A percentile compares a stretch with the other conserved stretches of the same genome.
Evolutionary conservation across 2,888 invertebrate genomes (phyloP).

Genomic region (Chesias legatella): DNA sequence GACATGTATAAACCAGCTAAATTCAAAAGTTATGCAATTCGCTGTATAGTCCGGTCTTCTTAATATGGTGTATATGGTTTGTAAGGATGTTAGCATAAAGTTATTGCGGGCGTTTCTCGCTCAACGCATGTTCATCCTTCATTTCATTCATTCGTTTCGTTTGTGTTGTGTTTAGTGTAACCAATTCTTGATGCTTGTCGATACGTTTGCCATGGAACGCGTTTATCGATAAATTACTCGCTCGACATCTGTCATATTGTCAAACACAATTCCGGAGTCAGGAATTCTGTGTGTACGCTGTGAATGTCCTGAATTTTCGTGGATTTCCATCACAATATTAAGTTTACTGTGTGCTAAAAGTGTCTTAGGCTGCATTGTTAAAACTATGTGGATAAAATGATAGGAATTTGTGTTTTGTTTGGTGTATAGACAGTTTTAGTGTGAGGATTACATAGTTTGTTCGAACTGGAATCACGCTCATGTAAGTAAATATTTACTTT

Average conservation of each 20-base stretch:
- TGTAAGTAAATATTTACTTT: slow-evolving; percentile 74
- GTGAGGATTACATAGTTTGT: slow-evolving; percentile 56
- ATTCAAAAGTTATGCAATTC: slow-evolving; percentile 7
- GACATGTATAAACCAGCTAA: slow-evolving; percentile 27
- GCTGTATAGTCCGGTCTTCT: slow-evolving; percentile 1
- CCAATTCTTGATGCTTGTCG: slow-evolving; percentile 55
- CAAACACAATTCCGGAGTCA: slow-evolving; percentile 35
- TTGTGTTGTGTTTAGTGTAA: slow-evolving; percentile 50
- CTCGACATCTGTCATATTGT: slow-evolving; percentile 66
- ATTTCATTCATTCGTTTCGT: slow-evolving; percentile 17
- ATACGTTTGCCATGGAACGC: slow-evolving; percentile 58
- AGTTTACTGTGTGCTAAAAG: slow-evolving; percentile 42
- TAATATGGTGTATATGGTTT: slow-evolving; percentile 6
- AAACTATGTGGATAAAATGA: slow-evolving; percentile 59
- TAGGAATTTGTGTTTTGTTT: slow-evolving; percentile 65
- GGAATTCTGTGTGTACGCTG: slow-evolving; percentile 44
- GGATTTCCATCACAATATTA: slow-evolving; percentile 32
- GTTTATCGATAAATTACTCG: slow-evolving; percentile 48
- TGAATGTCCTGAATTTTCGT: slow-evolving; percentile 46
- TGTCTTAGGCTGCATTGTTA: slow-evolving; percentile 46
- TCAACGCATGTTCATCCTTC: too few relatives aligned
- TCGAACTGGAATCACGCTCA: slow-evolving; percentile 65
- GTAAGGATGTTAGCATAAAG: slow-evolving; percentile 24
- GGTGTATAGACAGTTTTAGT: slow-evolving; percentile 52
- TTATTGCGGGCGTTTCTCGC: slow-evolving; percentile 44